phyloP scores from a whole-genome alignment of 2,888 invertebrate genomes.

The Mythimna vitellina region DNA sequence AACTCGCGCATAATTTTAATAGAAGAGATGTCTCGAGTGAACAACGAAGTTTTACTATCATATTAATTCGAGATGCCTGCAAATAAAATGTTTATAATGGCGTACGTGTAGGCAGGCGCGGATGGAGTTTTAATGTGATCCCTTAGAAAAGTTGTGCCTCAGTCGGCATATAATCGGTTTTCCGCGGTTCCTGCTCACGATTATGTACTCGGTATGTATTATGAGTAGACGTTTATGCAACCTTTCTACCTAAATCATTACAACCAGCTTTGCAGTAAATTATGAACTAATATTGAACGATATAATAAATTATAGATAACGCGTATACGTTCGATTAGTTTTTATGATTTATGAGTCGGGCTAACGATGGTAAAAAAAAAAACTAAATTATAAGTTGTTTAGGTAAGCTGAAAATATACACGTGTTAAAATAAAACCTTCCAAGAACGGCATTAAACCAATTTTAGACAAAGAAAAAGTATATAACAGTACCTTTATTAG shows the following conservation, averaged over 20 bases:
- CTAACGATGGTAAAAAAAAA: slow-evolving; percentile 1
- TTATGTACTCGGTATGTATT: neutral
- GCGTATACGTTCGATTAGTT: neutral
- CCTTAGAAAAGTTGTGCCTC: slow-evolving; percentile 31
- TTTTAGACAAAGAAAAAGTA: slow-evolving; percentile 1
- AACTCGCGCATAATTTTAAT: slow-evolving; percentile 10
- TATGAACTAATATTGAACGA: neutral
- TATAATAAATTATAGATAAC: neutral
- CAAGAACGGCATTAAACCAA: neutral
- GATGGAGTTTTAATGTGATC: slow-evolving; percentile 41
- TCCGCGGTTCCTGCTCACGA: neutral
- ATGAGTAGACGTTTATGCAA: neutral
- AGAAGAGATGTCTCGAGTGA: slow-evolving; percentile 14
- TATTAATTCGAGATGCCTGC: slow-evolving; percentile 12
- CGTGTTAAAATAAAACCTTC: slow-evolving; percentile 17
- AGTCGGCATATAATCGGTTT: slow-evolving; percentile 25
- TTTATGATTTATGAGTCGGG: slow-evolving; percentile 3
- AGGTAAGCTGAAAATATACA: neutral
- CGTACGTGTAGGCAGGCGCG: slow-evolving; percentile 12
- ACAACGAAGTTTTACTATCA: slow-evolving; percentile 18
- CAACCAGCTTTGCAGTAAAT: neutral
- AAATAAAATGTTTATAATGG: slow-evolving; percentile 33
- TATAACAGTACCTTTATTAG: slow-evolving; percentile 15
- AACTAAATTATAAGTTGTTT: slow-evolving; percentile 1
- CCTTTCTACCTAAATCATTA: neutral